Base-by-base conservation (phyloP, 2,113 vertebrate species). In the Lasiurus cinereus region DNA sequence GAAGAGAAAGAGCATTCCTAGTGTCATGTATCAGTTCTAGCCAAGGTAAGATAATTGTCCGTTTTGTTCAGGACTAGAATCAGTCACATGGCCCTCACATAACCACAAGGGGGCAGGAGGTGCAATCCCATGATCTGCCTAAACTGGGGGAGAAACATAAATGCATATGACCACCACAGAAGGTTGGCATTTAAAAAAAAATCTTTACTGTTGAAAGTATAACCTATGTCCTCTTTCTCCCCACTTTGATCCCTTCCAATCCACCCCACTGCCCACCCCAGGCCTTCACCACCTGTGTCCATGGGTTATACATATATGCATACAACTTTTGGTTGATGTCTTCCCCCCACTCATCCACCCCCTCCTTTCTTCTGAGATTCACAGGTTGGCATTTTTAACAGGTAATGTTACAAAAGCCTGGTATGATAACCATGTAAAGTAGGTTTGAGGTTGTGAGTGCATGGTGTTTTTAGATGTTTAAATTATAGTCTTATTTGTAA, bases 1-100 rank as follows among this genome's bases (percentile, higher is more conserved):
- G 94, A 96, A 96, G 85, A 54, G 90, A 93, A 95, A 89, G 62
- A 93, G 24, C 96, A 94, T 85, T 95, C 92, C 56, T 10, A 48
- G 8, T 39, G 64, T 46, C 16, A 59, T 29, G 8, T 27, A 1
- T 50, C 11, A 59, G 21, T n/a, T 82, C 29, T 2, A 3, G 33
- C 24, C 19, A 3, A 14, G 8, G 13, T 22, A 21, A 8, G 29
- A 36, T 31, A 52, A 24, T 36, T 8, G 27, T n/a, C 19, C 54
- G 21, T 48, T 66, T 64, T 39, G 5, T 91, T 80, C 39, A 82
- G 22, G 76, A 24, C 6, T 50, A 33, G 24, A 70, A 80, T 84
- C 67, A 73, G 52, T 70, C 83, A 39, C 31, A 69, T 3, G 59
- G 46, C 9, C 21, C 66, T 36, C 69, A 14, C 5, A 21, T 9